Base-by-base conservation (phyloP, 2,797 vertebrate species). In the Enteromius unitaeniatus region DNA sequence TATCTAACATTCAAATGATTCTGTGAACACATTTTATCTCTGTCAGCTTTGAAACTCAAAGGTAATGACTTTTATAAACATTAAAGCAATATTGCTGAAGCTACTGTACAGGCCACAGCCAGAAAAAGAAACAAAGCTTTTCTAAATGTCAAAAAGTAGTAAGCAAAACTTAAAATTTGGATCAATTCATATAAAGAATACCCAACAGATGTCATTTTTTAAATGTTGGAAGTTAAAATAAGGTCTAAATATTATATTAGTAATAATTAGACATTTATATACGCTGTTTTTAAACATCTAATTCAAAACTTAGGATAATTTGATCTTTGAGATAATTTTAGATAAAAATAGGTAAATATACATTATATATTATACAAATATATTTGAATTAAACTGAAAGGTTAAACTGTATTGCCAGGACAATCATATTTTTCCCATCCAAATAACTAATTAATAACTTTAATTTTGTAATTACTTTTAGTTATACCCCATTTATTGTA, bases 31-130 rank as follows among this genome's bases (percentile, higher is more conserved):
- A 11, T 84, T 51, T 47, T 9, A 79, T 65, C 49, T 79, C 34
- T 26, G 51, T 26, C 26, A 65, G 82, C 40, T 31, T 31, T n/a
- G 14, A 51, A 72, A 78, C 64, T 72, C 42, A 84, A 49, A n/a
- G 17, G 10, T 84, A 72, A 73, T 49, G 53, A 40, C 67, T 51
- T 73, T 53, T 79, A 64, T 51, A 79, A 64, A 45, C 76, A 84
- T 62, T 64, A 34, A 70, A 34, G 55, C 45, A 79, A 23, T 62
- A 72, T 40, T 19, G 8, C 42, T 60, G 58, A 78, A 74, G 19
- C 72, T 26, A 42, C 49, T n/a, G 23, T 58, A 26, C 10, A 78
- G 60, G 17, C 42, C 13, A 62, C 6, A 62, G 26, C 2, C 13
- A 37, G 10, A 11, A 15, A 53, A n/a, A 19, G 2, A 55, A 9